Evolutionary conservation across 2,797 vertebrate species (phyloP).

Genomic region (Ataeniobius toweri): DNA sequence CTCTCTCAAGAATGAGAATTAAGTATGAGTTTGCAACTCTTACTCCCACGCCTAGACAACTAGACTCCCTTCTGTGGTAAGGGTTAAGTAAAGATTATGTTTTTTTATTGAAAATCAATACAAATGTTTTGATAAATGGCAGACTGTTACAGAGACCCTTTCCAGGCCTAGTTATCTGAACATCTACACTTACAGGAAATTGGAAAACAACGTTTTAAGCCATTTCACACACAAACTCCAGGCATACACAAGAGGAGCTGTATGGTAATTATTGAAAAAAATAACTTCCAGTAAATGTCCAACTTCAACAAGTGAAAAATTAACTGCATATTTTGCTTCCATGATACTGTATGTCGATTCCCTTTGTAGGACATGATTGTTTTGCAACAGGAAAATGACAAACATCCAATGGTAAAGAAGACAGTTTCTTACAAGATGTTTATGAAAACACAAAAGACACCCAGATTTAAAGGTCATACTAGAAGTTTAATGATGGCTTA

Average conservation of each 20-base stretch:
- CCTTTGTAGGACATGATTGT: not conserved
- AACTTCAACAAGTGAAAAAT: not conserved
- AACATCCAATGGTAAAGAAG: not conserved
- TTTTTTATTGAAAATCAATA: not conserved
- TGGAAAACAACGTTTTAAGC: not conserved
- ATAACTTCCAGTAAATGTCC: not conserved
- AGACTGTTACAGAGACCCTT: not conserved
- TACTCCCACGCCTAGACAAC: conserved; percentile 3
- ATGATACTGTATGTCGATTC: not conserved
- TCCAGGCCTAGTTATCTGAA: not conserved
- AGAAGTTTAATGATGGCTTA: not conserved
- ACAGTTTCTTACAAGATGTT: not conserved
- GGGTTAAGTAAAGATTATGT: not conserved
- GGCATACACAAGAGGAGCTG: too few species aligned
- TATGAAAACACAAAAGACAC: not conserved
- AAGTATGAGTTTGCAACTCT: conserved; percentile 1
- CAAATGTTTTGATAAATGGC: not conserved
- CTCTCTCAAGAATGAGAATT: not conserved
- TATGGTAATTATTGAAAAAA: not conserved
- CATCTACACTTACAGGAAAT: not conserved
- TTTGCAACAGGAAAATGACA: not conserved
- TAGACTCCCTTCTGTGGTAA: conserved; percentile 2
- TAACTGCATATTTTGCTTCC: not conserved
- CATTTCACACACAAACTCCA: not conserved
- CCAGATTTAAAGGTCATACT: not conserved